Conservation (phyloP, 2,797 vertebrate genomes). For the Malacoctenus gilli region DNA sequence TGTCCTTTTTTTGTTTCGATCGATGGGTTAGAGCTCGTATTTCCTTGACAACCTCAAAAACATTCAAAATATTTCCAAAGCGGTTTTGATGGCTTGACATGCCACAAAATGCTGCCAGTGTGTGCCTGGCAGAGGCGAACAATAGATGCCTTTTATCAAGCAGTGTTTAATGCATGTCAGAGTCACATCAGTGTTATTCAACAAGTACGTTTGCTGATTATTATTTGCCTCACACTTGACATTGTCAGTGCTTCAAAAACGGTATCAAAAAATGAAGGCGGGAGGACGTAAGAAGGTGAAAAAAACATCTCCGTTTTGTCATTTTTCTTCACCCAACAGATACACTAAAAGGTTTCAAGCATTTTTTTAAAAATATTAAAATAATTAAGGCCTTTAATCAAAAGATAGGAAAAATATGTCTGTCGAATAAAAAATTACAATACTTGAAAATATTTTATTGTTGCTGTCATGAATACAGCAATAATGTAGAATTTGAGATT, state of each 20-base stretch:
- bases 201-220: conserved; percentile 23
- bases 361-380: no score
- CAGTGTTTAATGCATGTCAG: no score
- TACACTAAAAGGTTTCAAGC: no score
- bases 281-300: no score
- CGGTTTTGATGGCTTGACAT: conserved; percentile 38
- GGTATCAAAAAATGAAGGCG: no score
- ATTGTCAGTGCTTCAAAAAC: conserved; percentile 32
- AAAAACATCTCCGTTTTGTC: no score
- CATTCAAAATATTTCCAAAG: conserved; percentile 36
- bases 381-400: no score
- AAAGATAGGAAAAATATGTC: no score
- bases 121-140: conserved; percentile 46
- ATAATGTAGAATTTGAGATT: not conserved
- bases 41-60: conserved; percentile 3
- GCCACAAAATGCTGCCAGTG: conserved; percentile 43
- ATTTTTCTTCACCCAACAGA: no score
- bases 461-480: no score
- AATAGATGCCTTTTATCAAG: conserved; percentile 39
- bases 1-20: conserved; percentile 15
- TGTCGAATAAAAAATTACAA: no score
- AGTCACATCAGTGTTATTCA: conserved; percentile 33
- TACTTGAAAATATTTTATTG: no score
- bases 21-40: conserved; percentile 3
- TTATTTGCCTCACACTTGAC: conserved; percentile 40